Evolutionary conservation across 2,797 vertebrate species (phyloP), one percentile per base, ranked within the genome.

Genomic region (Eupleurogrammus muticus): DNA sequence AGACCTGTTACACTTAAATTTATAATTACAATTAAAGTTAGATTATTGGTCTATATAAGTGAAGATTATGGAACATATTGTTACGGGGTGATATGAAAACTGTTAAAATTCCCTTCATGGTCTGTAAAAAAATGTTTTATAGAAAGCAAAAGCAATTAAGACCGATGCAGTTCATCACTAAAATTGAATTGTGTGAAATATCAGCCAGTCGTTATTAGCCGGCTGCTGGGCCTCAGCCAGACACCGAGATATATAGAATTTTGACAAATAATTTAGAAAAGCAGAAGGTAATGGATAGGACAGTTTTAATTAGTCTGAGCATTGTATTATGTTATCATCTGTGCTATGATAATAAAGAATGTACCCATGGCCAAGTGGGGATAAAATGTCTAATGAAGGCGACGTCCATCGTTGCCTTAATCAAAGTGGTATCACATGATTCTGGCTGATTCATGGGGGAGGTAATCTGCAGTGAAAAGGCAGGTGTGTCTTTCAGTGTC

Each of bases 181-280:
- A 77, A 88, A 90, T 83, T 73, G 75, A 82, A 89, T 85, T 76
- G 68, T 61, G 75, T 82, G 88, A 90, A 89, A 90, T 80, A 75
- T 79, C 78, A 78, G 53, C 73, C 62, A 68, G 57, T 71, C 75
- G 69, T 91, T 87, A 89, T 85, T 85, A 85, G 79, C 65, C 20
- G 63, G 61, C 73, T 74, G 70, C 77, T 69, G 65, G 53, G 50
- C 53, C 17, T 1, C 42, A 24, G 53, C 70, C 52, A 70, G 72
- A 80, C 52, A 44, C 57, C 51, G 17, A 73, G 53, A 84, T 75
- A 62, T 73, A 77, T 71, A 53, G 59, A 60, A 67, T 77, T 75
- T 81, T 70, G 55, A 70, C 50, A 73, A 80, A 82, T 84, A 81
- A 83, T 70, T 78, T 59, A 63, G 9, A 77, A 78, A 86, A 70